Evolutionary conservation across 2,797 vertebrate species (phyloP).

Genomic region (Echeneis naucrates): DNA sequence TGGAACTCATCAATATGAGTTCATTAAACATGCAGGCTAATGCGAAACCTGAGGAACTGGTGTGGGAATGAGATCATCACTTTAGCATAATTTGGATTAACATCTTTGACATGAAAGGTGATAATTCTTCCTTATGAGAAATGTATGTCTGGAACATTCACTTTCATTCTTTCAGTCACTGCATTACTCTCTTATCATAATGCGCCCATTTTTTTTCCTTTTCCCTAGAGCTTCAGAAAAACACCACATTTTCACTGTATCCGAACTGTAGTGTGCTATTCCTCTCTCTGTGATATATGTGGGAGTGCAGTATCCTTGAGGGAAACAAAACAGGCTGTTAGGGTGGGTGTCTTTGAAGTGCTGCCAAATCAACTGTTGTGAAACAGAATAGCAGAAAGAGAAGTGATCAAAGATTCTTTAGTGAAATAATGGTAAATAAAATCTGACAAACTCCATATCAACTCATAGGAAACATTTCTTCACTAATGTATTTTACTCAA

Average conservation of each 20-base stretch:
- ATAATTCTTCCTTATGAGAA: background rate
- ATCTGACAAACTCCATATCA: too few species aligned
- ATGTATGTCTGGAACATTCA: background rate
- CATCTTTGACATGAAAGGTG: background rate
- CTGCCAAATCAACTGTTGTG: slow-evolving; percentile 70
- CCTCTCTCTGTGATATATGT: slow-evolving; percentile 38
- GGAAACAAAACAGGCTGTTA: slow-evolving; percentile 56
- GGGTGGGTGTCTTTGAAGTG: slow-evolving; percentile 66
- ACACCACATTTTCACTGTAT: background rate
- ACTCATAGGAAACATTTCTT: too few species aligned
- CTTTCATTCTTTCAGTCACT: background rate
- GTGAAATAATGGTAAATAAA: background rate
- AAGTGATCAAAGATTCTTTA: slow-evolving; percentile 26
- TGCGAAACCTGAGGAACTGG: background rate
- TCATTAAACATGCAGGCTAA: background rate
- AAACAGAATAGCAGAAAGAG: slow-evolving; percentile 50
- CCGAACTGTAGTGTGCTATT: slow-evolving; percentile 22
- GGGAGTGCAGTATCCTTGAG: slow-evolving; percentile 65
- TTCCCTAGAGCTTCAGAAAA: slow-evolving; percentile 21
- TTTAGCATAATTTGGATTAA: background rate
- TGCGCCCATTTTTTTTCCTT: slow-evolving; percentile 30
- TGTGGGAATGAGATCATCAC: background rate
- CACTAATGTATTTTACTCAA: too few species aligned
- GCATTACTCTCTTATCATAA: slow-evolving; percentile 27
- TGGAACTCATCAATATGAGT: background rate